Conservation (phyloP, 1,140 invertebrate species). For the Latrodectus geometricus region DNA sequence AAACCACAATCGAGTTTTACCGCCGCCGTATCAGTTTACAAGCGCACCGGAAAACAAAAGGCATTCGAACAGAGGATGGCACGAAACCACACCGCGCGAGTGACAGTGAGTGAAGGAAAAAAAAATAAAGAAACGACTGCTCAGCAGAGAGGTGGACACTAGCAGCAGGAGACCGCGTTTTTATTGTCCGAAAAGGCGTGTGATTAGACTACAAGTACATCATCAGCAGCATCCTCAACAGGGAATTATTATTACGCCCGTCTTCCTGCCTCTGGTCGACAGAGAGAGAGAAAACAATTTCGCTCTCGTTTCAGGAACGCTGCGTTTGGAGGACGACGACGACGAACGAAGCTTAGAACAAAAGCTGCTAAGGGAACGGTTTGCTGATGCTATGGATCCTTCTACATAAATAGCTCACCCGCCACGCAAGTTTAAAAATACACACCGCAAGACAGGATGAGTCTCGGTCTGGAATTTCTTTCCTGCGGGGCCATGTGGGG, state of each 20-base stretch:
- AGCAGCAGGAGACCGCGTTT: background rate
- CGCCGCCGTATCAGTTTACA: background rate
- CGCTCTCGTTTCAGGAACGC: background rate
- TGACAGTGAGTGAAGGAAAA: background rate
- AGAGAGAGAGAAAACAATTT: background rate
- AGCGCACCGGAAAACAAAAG: slow-evolving; percentile 27
- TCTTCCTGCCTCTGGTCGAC: slow-evolving; percentile 32
- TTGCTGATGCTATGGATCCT: background rate
- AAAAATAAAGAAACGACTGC: slow-evolving; percentile 11
- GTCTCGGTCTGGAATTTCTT: slow-evolving; percentile 32
- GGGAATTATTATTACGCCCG: background rate
- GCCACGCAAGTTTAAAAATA: slow-evolving; percentile 32
- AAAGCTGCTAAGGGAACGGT: slow-evolving; percentile 8
- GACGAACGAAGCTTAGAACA: slow-evolving; percentile 17
- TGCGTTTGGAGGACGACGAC: background rate
- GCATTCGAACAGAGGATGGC: background rate
- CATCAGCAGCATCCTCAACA: slow-evolving; percentile 35
- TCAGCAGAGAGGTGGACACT: slow-evolving; percentile 2
- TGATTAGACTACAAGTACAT: slow-evolving; percentile 44
- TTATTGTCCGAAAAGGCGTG: slow-evolving; percentile 23
- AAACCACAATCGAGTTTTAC: background rate
- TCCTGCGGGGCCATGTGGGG: background rate
- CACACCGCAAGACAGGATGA: slow-evolving; percentile 4
- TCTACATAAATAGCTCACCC: slow-evolving; percentile 25
- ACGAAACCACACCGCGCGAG: background rate